These are phyloP conservation scores for Egretta garzetta DNA, from an alignment of 2,113 vertebrate species.

Conservation along the genomic window DNA sequence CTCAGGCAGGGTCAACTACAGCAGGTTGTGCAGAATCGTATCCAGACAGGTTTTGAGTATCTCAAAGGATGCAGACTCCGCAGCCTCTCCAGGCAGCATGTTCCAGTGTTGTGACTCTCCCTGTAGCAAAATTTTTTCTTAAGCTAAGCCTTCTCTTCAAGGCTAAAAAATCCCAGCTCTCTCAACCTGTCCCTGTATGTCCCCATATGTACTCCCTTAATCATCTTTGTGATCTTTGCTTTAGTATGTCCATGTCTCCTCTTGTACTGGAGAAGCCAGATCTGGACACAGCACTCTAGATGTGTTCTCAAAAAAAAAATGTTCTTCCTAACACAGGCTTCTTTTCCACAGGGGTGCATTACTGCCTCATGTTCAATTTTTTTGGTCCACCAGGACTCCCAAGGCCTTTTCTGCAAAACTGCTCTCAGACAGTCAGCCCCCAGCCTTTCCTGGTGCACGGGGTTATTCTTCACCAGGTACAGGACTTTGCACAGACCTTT, in stretches of 20 bases:
- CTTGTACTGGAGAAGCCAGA: background rate
- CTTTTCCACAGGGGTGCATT: background rate
- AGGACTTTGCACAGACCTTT: background rate
- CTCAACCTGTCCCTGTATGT: background rate
- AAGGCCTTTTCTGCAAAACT: background rate
- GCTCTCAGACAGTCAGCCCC: background rate
- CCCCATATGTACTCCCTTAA: too few relatives aligned
- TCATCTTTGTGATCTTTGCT: background rate
- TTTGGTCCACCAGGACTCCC: background rate
- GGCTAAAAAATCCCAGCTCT: background rate
- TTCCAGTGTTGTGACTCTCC: background rate
- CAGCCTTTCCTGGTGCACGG: fast-evolving
- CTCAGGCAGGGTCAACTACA: background rate
- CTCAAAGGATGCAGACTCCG: background rate
- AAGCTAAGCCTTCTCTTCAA: background rate
- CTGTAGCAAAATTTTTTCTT: background rate
- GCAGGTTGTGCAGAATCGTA: background rate
- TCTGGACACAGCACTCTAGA: background rate
- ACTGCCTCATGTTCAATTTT: background rate
- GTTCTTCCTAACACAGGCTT: background rate
- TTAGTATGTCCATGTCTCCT: background rate
- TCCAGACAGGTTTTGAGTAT: background rate
- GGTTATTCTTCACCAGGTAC: background rate
- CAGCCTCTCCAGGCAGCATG: fast-evolving
- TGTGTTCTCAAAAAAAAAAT: too few relatives aligned